phyloP scores from a whole-genome alignment of 2,113 vertebrate species.

The Varanus salvator region DNA sequence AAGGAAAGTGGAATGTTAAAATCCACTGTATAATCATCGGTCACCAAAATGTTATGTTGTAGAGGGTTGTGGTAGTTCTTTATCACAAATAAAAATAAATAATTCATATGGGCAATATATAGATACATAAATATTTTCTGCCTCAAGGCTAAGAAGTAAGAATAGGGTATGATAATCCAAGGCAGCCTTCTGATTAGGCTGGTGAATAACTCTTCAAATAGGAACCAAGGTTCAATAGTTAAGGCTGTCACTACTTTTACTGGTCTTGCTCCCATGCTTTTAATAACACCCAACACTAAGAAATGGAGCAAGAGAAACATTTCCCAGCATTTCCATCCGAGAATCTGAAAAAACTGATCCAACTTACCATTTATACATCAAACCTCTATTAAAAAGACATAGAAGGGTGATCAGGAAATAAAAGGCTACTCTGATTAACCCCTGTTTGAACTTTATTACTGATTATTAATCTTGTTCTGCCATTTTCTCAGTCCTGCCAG shows the following conservation, averaged over 20 bases:
- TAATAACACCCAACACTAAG: not conserved
- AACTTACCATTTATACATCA: not conserved
- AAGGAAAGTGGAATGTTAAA: not conserved
- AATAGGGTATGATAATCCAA: not conserved
- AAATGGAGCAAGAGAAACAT: not conserved
- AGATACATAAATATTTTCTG: not conserved
- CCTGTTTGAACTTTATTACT: not conserved
- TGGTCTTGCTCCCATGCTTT: not conserved
- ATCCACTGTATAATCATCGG: not conserved
- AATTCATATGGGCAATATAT: not conserved
- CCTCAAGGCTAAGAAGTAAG: not conserved
- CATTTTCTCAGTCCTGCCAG: constrained; percentile 30
- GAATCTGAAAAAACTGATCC: not conserved
- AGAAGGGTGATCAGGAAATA: not conserved
- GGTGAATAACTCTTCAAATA: not conserved
- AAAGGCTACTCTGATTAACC: not conserved
- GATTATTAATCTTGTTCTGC: not conserved
- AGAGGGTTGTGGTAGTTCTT: not conserved
- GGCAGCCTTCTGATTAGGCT: not conserved
- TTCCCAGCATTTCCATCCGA: not conserved
- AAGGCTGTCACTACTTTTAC: not conserved
- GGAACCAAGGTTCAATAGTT: not conserved
- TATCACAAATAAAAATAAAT: not conserved
- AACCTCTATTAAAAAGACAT: not conserved
- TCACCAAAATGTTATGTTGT: not conserved